Percentiles rank a stretch among this genome's conserved stretches.
These are phyloP conservation scores for Drosophila grimshawi DNA, from an alignment of 1,140 invertebrate species.

Conservation along the genomic window DNA sequence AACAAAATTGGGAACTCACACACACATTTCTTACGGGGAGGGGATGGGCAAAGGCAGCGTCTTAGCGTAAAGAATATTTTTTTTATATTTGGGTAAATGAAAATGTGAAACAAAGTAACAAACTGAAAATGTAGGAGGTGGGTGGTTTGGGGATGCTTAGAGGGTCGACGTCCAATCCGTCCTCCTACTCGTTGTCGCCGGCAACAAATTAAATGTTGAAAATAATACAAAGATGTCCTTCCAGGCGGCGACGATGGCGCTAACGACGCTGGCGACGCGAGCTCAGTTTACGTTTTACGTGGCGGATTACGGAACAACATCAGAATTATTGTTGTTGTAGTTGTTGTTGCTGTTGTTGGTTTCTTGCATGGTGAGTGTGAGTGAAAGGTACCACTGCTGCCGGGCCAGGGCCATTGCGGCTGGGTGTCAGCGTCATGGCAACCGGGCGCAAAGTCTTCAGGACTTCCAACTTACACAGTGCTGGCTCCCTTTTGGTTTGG, in stretches of 20 bases:
- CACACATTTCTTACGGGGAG: conserved; percentile 21
- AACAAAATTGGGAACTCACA: conserved; percentile 54
- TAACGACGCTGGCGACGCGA: conserved; percentile 65
- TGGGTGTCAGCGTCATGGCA: conserved; percentile 56
- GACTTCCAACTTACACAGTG: conserved; percentile 32
- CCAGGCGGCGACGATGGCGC: conserved; percentile 47
- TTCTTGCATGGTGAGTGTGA: neutral
- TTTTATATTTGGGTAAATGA: conserved; percentile 56
- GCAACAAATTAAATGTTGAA: conserved; percentile 83
- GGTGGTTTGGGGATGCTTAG: neutral
- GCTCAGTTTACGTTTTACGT: conserved; percentile 74
- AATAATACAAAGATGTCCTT: conserved; percentile 82
- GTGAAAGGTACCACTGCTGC: conserved; percentile 18
- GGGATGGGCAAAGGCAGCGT: no score
- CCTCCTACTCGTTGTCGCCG: conserved; percentile 53
- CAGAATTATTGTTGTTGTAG: conserved; percentile 8
- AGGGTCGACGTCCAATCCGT: conserved; percentile 43
- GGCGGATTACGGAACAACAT: conserved; percentile 63
- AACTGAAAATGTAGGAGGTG: conserved; percentile 25
- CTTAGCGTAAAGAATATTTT: conserved; percentile 37
- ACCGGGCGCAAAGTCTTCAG: conserved; percentile 61
- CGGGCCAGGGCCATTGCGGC: conserved; percentile 7
- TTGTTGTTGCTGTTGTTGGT: neutral
- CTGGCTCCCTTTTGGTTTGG: neutral
- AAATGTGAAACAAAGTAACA: conserved; percentile 72